phyloP scores from a whole-genome alignment of 1,140 invertebrate species.

The fruit fly (Drosophila melanogaster) region Release_6_plus_ISO1_MT NT_037436.4:4422001-4422500 shows the following conservation, averaged over 20 bases:
- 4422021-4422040: constrained; percentile 45
- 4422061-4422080: constrained; percentile 67
- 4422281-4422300: background rate
- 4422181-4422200: constrained; percentile 7
- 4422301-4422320: constrained; percentile 18
- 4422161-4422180: constrained; percentile 46
- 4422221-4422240: constrained; percentile 20
- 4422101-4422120: constrained; percentile 50
- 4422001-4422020: constrained; percentile 28
- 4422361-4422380: too few relatives aligned
- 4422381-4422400: background rate
- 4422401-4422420: background rate
- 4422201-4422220: constrained; percentile 33
- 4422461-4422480: too few relatives aligned
- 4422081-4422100: constrained; percentile 59
- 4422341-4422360: too few relatives aligned
- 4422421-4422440: background rate
- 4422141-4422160: constrained; percentile 78
- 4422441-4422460: too few relatives aligned
- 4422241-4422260: constrained; percentile 55
- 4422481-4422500: too few relatives aligned
- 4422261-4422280: background rate
- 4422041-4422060: constrained; percentile 42
- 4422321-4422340: background rate
- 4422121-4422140: constrained; percentile 70